Evolutionary conservation across 2,888 invertebrate genomes (phyloP).

Genomic region (Ditula angustiorana): DNA sequence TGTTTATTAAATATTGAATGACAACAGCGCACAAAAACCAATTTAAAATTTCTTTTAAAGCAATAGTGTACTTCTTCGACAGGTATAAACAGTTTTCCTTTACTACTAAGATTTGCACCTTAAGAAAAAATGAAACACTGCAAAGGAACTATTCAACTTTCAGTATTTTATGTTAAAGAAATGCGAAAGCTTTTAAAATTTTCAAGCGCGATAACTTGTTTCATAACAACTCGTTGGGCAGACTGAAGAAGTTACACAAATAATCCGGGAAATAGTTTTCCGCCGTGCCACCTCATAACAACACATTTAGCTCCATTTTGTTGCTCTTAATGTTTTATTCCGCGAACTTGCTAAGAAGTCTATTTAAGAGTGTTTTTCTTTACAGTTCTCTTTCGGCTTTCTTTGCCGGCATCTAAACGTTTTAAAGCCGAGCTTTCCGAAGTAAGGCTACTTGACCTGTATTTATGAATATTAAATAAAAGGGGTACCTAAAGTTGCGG

Average conservation of each 20-base stretch:
- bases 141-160: slow-evolving; percentile 44
- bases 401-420: slow-evolving; percentile 31
- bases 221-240: slow-evolving; percentile 59
- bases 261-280: slow-evolving; percentile 65
- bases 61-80: slow-evolving; percentile 3
- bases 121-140: slow-evolving; percentile 31
- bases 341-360: slow-evolving; percentile 50
- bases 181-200: slow-evolving; percentile 65
- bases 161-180: slow-evolving; percentile 51
- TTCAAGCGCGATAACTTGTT: slow-evolving; percentile 63
- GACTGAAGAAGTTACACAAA: slow-evolving; percentile 66
- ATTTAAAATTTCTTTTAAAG: background rate
- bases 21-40: background rate
- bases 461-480: slow-evolving; percentile 40
- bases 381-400: slow-evolving; percentile 27
- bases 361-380: slow-evolving; percentile 52
- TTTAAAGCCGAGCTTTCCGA: slow-evolving; percentile 30
- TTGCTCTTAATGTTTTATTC: slow-evolving; percentile 51
- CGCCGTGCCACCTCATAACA: slow-evolving; percentile 60
- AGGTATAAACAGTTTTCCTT: slow-evolving; percentile 3
- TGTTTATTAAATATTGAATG: slow-evolving; percentile 22
- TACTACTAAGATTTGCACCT: slow-evolving; percentile 14
- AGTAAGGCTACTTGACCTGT: slow-evolving; percentile 32
- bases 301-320: slow-evolving; percentile 60
- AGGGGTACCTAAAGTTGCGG: slow-evolving; percentile 27